Evolutionary conservation across 2,888 invertebrate species (phyloP), one percentile per base, ranked within the genome.

Genomic region (Druceiella hillmani): DNA sequence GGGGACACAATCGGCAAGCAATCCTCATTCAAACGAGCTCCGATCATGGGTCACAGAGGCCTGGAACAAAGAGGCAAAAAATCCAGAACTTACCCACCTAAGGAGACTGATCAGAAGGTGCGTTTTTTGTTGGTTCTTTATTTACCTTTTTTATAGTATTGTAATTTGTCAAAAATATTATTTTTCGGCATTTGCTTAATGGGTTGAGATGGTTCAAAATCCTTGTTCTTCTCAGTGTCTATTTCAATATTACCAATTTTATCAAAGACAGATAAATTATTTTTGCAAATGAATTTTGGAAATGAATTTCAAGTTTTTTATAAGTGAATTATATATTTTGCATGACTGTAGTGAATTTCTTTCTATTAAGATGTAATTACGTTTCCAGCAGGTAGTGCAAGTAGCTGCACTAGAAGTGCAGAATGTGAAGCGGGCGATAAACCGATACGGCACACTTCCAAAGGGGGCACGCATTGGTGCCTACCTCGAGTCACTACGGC

Each of bases 381-480:
- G n/a, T n/a, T n/a, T n/a, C n/a, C 51, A 59, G 59, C 62, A 57
- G 40, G 76, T 75, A 52, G 81, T 88, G 17, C 87, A 89, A 53
- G 88, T 94, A 45, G 94, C 92, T 36, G 92, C 94, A 13, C 73
- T 95, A 50, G 95, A 95, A 66, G 92, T 93, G 48, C 90, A 92
- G 67, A 95, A 95, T 68, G 94, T 95, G 34, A 87, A 91, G 56
- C 82, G 91, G 49, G 93, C 93, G 29, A 91, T 91, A 48, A 94
- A 91, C 64, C 79, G 94, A 15, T 97, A 95, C 61, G 98, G 98
- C 11, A 98, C 98, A 6, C 70, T 98, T 55, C 98, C 98, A 0
- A 98, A 97, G 66, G 94, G 89, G 31, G 93, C 93, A 6, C 78
- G 97, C 48, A 97, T 98, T 52, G 95, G 95, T 17, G 97, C 95